phyloP scores from a whole-genome alignment of 2,113 vertebrate genomes.

The Jaculus jaculus region DNA sequence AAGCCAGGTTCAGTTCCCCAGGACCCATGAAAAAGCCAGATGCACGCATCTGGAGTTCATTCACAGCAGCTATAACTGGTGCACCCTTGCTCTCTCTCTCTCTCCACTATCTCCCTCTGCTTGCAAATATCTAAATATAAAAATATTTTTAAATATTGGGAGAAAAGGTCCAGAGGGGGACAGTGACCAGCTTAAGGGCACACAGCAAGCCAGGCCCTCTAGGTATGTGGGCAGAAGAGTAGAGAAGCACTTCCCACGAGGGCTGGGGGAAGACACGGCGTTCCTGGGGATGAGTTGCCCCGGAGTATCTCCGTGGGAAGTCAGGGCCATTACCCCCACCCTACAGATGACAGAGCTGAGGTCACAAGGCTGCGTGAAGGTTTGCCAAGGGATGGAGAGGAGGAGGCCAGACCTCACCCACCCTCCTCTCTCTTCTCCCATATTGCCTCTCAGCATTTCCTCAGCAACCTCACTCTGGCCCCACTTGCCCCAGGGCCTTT shows the following conservation, averaged over 20 bases:
- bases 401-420: fast-evolving
- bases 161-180: not conserved
- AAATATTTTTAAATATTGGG: not conserved
- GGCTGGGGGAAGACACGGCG: not conserved
- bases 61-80: too few relatives aligned
- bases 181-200: not conserved
- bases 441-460: not conserved
- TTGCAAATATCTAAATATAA: too few relatives aligned
- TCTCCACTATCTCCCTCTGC: too few relatives aligned
- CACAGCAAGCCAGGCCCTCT: not conserved
- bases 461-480: not conserved
- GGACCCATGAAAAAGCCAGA: too few relatives aligned
- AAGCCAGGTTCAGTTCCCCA: too few relatives aligned
- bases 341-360: not conserved
- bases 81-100: too few relatives aligned
- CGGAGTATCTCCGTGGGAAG: not conserved
- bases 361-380: not conserved
- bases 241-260: too few relatives aligned
- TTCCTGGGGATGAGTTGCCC: not conserved
- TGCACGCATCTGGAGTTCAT: too few relatives aligned
- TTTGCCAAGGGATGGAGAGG: not conserved
- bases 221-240: not conserved
- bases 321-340: not conserved
- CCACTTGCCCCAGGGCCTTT: not conserved
- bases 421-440: too few relatives aligned